Percentiles rank a stretch among this genome's conserved stretches.
phyloP scores from a whole-genome alignment of 2,888 invertebrate species.

The Chydorus sphaericus region DNA sequence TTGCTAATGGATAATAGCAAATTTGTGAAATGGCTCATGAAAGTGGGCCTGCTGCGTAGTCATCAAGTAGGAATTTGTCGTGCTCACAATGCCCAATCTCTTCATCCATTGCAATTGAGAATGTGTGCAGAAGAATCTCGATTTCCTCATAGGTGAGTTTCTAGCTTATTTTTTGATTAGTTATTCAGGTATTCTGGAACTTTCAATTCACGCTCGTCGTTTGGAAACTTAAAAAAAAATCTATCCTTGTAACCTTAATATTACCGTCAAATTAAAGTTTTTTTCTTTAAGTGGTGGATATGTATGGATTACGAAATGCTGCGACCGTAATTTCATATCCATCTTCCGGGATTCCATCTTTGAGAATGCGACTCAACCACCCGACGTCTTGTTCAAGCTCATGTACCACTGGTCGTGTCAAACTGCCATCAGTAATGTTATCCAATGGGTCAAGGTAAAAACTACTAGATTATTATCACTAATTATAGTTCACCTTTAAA shows the following conservation, averaged over 20 bases:
- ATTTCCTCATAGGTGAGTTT: conserved; percentile 38
- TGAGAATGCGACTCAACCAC: conserved; percentile 70
- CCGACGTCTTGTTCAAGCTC: conserved; percentile 63
- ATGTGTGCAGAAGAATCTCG: conserved; percentile 75
- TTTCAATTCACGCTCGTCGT: not conserved
- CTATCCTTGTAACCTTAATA: not conserved
- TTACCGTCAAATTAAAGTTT: not conserved
- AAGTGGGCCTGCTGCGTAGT: conserved; percentile 62
- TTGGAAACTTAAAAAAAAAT: not conserved
- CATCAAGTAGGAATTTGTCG: conserved; percentile 53
- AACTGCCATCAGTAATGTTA: conserved; percentile 73
- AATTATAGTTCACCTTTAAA: too few species aligned
- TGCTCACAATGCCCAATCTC: conserved; percentile 36
- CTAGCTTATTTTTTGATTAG: not conserved
- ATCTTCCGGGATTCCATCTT: conserved; percentile 76
- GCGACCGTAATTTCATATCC: conserved; percentile 67
- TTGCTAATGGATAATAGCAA: conserved; percentile 66
- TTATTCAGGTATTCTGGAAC: not conserved
- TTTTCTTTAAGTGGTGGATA: conserved; percentile 64
- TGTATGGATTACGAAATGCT: conserved; percentile 80
- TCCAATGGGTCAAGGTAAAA: conserved; percentile 75
- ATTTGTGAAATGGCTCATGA: conserved; percentile 79
- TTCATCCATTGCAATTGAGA: conserved; percentile 46
- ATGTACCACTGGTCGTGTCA: conserved; percentile 87
- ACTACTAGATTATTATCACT: too few species aligned